A percentile compares a stretch with the other conserved stretches of the same genome.
Evolutionary conservation across 2,113 vertebrate genomes (phyloP).

Genomic region (Fukomys damarensis): DNA sequence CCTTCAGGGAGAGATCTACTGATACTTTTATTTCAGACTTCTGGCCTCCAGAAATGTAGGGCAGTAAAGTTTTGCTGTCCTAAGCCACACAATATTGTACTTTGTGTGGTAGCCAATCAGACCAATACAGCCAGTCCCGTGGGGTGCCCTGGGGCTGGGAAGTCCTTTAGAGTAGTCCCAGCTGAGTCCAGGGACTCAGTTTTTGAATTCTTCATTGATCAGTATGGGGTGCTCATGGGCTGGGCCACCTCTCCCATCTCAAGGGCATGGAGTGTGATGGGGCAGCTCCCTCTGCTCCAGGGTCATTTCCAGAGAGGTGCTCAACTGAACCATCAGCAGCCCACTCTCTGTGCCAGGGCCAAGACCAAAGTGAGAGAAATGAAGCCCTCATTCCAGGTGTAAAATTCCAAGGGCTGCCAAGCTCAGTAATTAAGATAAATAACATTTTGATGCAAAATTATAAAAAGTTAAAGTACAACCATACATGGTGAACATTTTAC

Average conservation of each 20-base stretch:
- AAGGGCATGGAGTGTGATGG: background rate
- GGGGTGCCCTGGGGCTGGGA: background rate
- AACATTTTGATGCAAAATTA: background rate
- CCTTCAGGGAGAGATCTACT: background rate
- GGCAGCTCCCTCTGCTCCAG: background rate
- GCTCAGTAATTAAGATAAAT: background rate
- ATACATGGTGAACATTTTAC: background rate
- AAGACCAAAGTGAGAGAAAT: background rate
- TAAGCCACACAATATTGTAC: background rate
- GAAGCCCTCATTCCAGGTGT: background rate
- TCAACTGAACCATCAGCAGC: background rate
- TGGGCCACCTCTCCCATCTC: background rate
- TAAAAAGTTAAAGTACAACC: background rate
- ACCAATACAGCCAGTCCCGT: rapidly evolving
- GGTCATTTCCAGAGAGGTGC: background rate
- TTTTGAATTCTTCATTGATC: background rate
- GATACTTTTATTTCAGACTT: background rate
- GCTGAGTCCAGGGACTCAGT: background rate
- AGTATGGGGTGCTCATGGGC: background rate
- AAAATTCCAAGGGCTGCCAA: background rate
- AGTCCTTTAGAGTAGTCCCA: background rate
- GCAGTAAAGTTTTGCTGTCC: background rate
- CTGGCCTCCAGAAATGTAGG: background rate
- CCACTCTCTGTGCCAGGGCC: background rate
- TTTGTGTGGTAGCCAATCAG: background rate